Evolutionary conservation across 1,140 invertebrate genomes (phyloP).

Genomic region (Meloidogyne floridensis): DNA sequence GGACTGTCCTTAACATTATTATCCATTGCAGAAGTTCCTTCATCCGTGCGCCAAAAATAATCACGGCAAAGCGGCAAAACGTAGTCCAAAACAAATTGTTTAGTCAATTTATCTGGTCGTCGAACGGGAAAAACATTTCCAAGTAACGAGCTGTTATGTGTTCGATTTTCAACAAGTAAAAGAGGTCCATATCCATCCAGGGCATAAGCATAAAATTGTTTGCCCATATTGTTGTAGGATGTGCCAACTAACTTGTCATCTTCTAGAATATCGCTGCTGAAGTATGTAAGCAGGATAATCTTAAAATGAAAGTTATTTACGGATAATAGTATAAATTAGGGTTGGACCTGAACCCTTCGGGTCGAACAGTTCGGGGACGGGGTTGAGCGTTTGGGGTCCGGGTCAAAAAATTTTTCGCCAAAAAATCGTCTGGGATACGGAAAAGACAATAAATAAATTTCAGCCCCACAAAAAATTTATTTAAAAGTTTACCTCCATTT

Average conservation of each 20-base stretch:
- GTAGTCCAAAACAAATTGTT: neutral
- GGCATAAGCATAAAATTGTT: conserved; percentile 40
- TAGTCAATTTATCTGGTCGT: conserved; percentile 6
- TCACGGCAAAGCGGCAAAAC: conserved; percentile 16
- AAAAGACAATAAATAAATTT: too few relatives aligned
- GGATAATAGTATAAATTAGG: neutral
- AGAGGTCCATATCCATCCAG: conserved; percentile 13
- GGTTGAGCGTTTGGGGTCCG: too few relatives aligned
- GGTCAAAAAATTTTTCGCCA: too few relatives aligned
- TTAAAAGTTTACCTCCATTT: conserved; percentile 17
- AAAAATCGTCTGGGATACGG: too few relatives aligned
- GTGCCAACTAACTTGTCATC: conserved; percentile 24
- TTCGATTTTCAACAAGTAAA: conserved; percentile 13
- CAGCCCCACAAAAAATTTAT: neutral
- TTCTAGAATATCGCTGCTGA: conserved; percentile 16
- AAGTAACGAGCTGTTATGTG: neutral
- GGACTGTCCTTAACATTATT: neutral
- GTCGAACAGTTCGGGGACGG: too few relatives aligned
- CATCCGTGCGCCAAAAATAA: neutral
- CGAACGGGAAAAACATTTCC: conserved; percentile 7
- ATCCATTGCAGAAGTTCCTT: neutral
- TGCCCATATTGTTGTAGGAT: neutral
- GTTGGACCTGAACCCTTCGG: too few relatives aligned
- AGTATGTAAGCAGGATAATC: conserved; percentile 18
- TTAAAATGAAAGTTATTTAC: conserved; percentile 1